Evolutionary conservation across 2,113 vertebrate species (phyloP).

Genomic region (Pogonocichla stellata): DNA sequence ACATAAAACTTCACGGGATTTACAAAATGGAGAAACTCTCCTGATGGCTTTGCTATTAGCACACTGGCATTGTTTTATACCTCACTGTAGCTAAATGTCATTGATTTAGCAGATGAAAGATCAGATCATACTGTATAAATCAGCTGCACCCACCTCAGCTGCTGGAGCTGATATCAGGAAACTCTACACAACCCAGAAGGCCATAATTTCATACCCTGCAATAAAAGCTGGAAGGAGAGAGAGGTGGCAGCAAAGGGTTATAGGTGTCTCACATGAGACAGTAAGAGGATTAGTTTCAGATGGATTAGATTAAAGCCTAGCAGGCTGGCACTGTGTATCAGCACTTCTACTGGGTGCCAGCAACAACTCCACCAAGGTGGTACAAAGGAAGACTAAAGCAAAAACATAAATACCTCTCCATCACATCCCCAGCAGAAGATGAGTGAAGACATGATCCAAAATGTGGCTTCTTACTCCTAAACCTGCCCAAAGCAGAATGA

Average conservation of each 20-base stretch:
- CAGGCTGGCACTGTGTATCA: slow-evolving; percentile 48
- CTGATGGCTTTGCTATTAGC: neutral
- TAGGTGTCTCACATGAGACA: neutral
- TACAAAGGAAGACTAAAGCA: neutral
- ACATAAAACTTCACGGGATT: neutral
- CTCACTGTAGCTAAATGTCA: neutral
- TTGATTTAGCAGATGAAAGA: neutral
- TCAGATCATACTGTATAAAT: neutral
- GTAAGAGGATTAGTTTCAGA: slow-evolving; percentile 55
- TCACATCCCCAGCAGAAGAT: slow-evolving; percentile 17
- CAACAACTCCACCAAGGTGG: neutral
- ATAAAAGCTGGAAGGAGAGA: slow-evolving; percentile 28
- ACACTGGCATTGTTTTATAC: neutral
- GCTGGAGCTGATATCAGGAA: neutral
- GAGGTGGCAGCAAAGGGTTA: neutral
- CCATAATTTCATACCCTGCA: neutral
- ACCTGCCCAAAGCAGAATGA: neutral
- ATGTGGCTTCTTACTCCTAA: neutral
- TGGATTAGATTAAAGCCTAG: slow-evolving; percentile 63
- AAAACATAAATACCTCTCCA: slow-evolving; percentile 36
- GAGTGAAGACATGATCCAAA: slow-evolving; percentile 19
- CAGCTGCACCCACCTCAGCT: neutral
- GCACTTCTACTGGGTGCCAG: slow-evolving; percentile 38
- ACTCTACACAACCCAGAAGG: neutral
- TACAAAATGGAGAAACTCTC: neutral